A percentile compares a stretch with the other conserved stretches of the same genome.
phyloP scores from a whole-genome alignment of 2,797 vertebrate genomes.

The Hyperoplus lanceolatus region DNA sequence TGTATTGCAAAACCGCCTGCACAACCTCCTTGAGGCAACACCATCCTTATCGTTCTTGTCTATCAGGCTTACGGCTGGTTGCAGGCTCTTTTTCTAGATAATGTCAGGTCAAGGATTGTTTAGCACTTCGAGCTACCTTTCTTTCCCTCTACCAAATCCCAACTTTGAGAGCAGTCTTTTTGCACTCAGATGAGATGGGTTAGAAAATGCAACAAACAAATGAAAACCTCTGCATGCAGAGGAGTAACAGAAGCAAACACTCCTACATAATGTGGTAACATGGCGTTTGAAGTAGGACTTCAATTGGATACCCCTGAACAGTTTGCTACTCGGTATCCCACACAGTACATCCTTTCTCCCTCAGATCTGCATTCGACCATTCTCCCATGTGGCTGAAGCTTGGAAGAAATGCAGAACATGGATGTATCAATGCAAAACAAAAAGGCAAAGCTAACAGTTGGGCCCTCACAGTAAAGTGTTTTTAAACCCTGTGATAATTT shows the following conservation, averaged over 20 bases:
- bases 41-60: conserved; percentile 16
- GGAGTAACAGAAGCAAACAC: conserved; percentile 75
- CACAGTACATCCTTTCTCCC: conserved; percentile 70
- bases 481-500: conserved; percentile 30
- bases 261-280: conserved; percentile 83
- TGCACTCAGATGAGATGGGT: conserved; percentile 43
- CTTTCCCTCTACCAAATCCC: conserved; percentile 37
- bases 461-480: conserved; percentile 41
- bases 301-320: conserved; percentile 78
- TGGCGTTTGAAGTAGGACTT: conserved; percentile 83
- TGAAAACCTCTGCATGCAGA: conserved; percentile 72
- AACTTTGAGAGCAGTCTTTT: conserved; percentile 38
- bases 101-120: conserved; percentile 62
- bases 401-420: conserved; percentile 57
- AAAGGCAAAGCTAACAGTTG: conserved; percentile 45
- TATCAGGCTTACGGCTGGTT: conserved; percentile 44
- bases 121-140: conserved; percentile 50
- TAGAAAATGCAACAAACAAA: conserved; percentile 62
- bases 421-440: conserved; percentile 53
- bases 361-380: conserved; percentile 77
- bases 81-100: conserved; percentile 41
- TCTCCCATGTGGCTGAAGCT: conserved; percentile 70
- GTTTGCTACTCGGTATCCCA: conserved; percentile 74
- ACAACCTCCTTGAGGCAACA: conserved; percentile 19
- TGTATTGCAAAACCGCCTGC: conserved; percentile 11